Conservation (phyloP, 2,888 invertebrate species). For the Oasisia sp. region DNA sequence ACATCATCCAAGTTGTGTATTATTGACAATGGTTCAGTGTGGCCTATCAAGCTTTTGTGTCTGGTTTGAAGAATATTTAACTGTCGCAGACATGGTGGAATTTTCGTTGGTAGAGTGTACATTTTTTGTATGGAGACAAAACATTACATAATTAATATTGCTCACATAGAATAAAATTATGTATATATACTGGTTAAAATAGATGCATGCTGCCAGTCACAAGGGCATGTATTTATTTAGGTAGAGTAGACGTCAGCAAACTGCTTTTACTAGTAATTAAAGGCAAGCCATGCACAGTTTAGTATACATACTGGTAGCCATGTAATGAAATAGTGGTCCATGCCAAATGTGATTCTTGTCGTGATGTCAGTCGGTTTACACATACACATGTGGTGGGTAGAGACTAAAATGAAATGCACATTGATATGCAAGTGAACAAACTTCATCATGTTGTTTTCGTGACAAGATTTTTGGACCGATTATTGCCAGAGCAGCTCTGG, state of each 20-base stretch:
- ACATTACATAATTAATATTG: background rate
- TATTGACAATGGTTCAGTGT: background rate
- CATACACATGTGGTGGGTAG: background rate
- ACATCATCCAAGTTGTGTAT: background rate
- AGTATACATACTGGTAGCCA: no score
- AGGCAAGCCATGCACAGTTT: background rate
- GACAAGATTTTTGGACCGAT: background rate
- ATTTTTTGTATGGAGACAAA: background rate
- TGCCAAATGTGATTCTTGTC: background rate
- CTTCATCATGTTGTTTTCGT: background rate
- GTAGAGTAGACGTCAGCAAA: background rate
- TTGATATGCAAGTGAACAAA: background rate
- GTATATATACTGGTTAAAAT: background rate
- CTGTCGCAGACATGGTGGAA: background rate
- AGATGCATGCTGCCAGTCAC: background rate
- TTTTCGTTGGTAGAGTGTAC: background rate
- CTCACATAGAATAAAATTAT: background rate
- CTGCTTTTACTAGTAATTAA: background rate
- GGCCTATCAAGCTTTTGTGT: background rate
- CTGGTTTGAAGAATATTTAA: background rate
- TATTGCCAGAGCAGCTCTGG: no score
- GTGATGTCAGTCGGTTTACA: background rate
- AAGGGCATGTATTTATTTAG: background rate
- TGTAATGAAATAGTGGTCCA: background rate
- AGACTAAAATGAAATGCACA: background rate